Evolutionary conservation across 2,797 vertebrate species (phyloP), one percentile per base, ranked within the genome.

Genomic region (Oophaga sylvatica): DNA sequence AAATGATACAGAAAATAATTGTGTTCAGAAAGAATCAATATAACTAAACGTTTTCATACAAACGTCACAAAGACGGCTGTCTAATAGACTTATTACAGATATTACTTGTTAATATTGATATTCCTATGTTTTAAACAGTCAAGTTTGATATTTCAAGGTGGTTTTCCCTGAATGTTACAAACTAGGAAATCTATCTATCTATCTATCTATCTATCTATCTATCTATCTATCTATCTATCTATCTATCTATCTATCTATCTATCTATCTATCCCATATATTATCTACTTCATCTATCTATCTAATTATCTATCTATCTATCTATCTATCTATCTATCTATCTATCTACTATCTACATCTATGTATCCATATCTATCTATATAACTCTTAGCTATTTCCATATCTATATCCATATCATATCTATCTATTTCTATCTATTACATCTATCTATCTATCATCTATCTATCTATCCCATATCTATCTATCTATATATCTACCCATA

Each of bases 161-260:
- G 62, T 65, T 65, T 65, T 0, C 19, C 19, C 60, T 63, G 60
- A 20, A 63, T 65, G 22, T 65, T 41, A 41, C 35, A 41, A 41
- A 41, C 35, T 41, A 41, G 35, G 35, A 5, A 3, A 65, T 65
- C 62, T 65, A 65, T 65, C 22, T 80, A 62, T 80, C 81, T 83
- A 83, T 83, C 81, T 83, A 83, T 70, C 81, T 83, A 83, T 83
- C 81, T 70, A 83, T 83, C 81, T 83, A 83, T 83, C 60, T 83
- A 83, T 83, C 81, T 70, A 83, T 83, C 81, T 83, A 83, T 83
- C 81, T 83, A 70, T 83, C 81, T 67, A 67, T 31, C 57, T 41
- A 83, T 83, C 65, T 71, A 67, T 67, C 63, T 22, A 67, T 67
- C 63, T 29, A 67, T 67, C n/a, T 29, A 67, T 29, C 65, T 35